Base-by-base conservation (phyloP, 2,797 vertebrate genomes). In the Anguilla obscura region DNA sequence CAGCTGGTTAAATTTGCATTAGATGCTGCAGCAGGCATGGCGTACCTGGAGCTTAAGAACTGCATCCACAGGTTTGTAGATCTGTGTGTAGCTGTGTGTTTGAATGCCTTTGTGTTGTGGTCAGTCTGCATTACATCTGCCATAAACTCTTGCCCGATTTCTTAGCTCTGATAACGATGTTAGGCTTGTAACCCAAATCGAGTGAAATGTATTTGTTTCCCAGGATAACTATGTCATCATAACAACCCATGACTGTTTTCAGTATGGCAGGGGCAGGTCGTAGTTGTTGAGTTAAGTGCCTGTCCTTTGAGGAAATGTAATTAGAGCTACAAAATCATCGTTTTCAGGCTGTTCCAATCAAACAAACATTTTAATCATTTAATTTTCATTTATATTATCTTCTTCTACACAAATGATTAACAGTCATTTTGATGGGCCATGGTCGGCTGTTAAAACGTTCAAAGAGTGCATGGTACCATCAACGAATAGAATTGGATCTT, bases 21-120 rank as follows among this genome's bases (percentile, higher is more conserved):
- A 86, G 98, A 99, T 84, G 97, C 97, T 89, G 97, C 98, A 63
- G 96, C 97, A 5, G 98, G 98, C 58, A 99, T 99, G 98, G 95
- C 97, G 0, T 99, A 99, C 94, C 96, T 99, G 0, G 98, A 99
- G 93, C 97, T 96, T 69, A 99, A 98, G 94, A 99, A 99, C 93
- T 99, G 98, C 88, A 99, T 99, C 93, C 98, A 99, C 95, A 98
- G 98, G 98, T 98, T 95, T 93, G 94, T 84, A 12, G 5, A 5
- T 56, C 45, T 84, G 50, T n/a, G 5, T 30, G n/a, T n/a, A 14
- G 12, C 24, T 27, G 3, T 74, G 66, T 4, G 16, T 45, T 40
- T 18, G 8, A 79, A 18, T 21, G 74, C 12, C 16, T 40, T 16
- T 79, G 74, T 79, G 33, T 21, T 8, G 74, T 21, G 5, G 16